phyloP scores from a whole-genome alignment of 2,888 invertebrate species.

The Phyllotreta cruciferae region DNA sequence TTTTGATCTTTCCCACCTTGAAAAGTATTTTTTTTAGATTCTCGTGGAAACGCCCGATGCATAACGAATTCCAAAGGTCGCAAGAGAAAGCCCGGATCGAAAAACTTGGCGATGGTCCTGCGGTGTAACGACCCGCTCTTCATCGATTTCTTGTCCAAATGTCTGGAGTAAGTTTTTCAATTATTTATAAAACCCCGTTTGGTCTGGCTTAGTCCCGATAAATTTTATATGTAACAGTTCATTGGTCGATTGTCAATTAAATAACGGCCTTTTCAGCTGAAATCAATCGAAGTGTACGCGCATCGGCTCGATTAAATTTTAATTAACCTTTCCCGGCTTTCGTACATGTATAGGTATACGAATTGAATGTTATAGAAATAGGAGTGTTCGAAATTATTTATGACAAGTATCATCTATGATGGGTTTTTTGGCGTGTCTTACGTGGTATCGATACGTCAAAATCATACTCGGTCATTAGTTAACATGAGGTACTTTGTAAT shows the following conservation, averaged over 20 bases:
- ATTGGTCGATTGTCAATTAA: too few species aligned
- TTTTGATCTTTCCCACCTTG: not conserved
- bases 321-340: too few species aligned
- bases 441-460: slow-evolving; percentile 14
- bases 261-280: too few species aligned
- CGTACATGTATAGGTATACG: too few species aligned
- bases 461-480: slow-evolving; percentile 18
- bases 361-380: slow-evolving; percentile 4
- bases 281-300: too few species aligned
- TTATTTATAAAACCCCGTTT: slow-evolving; percentile 12
- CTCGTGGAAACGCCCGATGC: slow-evolving; percentile 88
- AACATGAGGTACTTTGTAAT: slow-evolving; percentile 20
- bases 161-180: slow-evolving; percentile 79
- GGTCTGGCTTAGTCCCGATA: not conserved
- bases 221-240: not conserved
- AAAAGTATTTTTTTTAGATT: slow-evolving; percentile 66
- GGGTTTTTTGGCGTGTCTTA: not conserved
- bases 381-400: slow-evolving; percentile 15
- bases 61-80: slow-evolving; percentile 94
- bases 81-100: slow-evolving; percentile 86
- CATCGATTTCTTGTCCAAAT: slow-evolving; percentile 88
- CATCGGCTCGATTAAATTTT: too few species aligned
- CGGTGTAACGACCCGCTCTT: slow-evolving; percentile 88
- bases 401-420: not conserved
- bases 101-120: slow-evolving; percentile 80